Evolutionary conservation across 1,140 invertebrate species (phyloP).

Genomic region (Pogonomyrmex californicus): DNA sequence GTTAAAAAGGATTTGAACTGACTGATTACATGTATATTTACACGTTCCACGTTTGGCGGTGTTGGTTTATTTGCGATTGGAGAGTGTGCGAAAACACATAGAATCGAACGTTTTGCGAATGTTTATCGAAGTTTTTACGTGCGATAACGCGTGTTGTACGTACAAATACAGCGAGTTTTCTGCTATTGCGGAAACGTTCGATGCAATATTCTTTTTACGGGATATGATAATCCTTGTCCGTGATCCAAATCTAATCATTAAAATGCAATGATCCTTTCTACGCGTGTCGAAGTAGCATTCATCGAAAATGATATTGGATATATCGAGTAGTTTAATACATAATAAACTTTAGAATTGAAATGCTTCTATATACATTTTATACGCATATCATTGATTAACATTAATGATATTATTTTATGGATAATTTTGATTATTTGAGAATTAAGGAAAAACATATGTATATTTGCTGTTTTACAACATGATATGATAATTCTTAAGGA

Average conservation of each 20-base stretch:
- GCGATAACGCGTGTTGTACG: conserved; percentile 23
- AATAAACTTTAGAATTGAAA: not conserved
- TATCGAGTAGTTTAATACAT: not conserved
- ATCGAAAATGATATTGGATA: not conserved
- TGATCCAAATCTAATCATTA: conserved; percentile 47
- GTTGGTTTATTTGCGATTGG: conserved; percentile 45
- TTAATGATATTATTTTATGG: not conserved
- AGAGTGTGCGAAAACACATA: not conserved
- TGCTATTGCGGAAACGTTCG: not conserved
- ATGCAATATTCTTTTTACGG: conserved; percentile 17
- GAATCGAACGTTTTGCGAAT: conserved; percentile 30
- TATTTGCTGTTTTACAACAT: not conserved
- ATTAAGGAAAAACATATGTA: not conserved
- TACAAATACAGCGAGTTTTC: conserved; percentile 21
- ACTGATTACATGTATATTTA: conserved; percentile 37
- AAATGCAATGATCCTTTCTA: conserved; percentile 24
- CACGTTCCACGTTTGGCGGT: not conserved
- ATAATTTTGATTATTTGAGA: not conserved
- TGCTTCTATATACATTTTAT: not conserved
- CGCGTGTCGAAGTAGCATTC: conserved; percentile 1
- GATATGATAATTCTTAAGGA: not conserved
- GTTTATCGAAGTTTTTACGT: conserved; percentile 54
- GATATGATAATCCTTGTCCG: conserved; percentile 40
- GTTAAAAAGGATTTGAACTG: conserved; percentile 29
- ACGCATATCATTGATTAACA: not conserved